Base-by-base conservation (phyloP, 92 coral and sea anemone species). In the Meandrina meandrites region DNA sequence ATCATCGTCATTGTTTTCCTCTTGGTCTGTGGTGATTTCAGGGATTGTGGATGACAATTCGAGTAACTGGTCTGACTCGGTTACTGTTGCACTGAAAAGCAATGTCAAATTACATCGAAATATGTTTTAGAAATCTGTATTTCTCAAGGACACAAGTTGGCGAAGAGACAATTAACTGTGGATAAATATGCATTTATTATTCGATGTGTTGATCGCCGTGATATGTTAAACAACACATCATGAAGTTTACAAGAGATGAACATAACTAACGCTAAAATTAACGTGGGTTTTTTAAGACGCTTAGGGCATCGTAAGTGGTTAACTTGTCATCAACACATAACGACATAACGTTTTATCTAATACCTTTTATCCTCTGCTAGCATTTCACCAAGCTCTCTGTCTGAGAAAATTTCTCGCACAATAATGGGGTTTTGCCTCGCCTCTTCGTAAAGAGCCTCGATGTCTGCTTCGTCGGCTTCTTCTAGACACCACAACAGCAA, bases 401-500 rank as follows among this genome's bases (percentile, higher is more conserved):
- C 76, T 3, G 82, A 17, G 34, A 45, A 58, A 6, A 85, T 45
- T 64, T 85, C 88, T 19, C 28, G 58, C 16, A 5, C 82, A 66
- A 85, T 85, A 8, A 62, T 53, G 35, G 88, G 81, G 36, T 85
- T 76, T 15, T 16, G 51, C 60, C 42, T 30, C 31, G 81, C 88
- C 13, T 85, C 75, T 30, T 76, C 88, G 34, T 76, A 85, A 85
- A 85, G 88, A 32, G 64, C 88, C 78, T 78, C 78, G 7, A 40
- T 62, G 82, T 90, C 95, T 2, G 83, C 91, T 47, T 96, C 89
- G 22, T 92, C 91, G 28, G 89, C 89, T 73, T 92, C 76, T 35
- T 91, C 85, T 73, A 96, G 51, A 60, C 94, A 94, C 96, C 97
- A 94, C 54, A 82, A 22, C 17, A 96, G 56, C 67, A 96, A 91